A percentile compares a stretch with the other conserved stretches of the same genome.
Conservation (phyloP, 2,113 vertebrate species). For the Struthio camelus region DNA sequence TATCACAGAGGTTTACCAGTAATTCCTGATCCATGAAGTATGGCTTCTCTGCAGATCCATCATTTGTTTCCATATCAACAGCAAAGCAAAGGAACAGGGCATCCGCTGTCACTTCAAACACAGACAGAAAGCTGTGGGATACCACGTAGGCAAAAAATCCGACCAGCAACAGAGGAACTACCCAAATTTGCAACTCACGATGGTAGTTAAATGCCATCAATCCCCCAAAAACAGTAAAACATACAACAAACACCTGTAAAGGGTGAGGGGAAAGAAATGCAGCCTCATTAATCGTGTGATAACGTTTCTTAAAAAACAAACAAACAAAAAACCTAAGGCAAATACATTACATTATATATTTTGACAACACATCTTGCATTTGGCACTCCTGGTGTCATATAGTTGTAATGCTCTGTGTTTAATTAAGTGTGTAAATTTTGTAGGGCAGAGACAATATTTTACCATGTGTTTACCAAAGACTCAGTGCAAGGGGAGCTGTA, state of each 20-base stretch:
- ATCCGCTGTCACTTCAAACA: slow-evolving; percentile 79
- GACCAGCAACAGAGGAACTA: slow-evolving; percentile 76
- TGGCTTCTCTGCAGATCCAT: slow-evolving; percentile 78
- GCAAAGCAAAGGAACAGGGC: slow-evolving; percentile 78
- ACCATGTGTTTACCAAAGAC: neutral
- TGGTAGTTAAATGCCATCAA: slow-evolving; percentile 84
- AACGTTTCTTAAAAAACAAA: neutral
- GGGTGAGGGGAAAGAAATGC: neutral
- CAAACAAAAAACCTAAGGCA: neutral
- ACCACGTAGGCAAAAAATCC: slow-evolving; percentile 79
- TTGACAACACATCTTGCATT: neutral
- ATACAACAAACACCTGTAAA: slow-evolving; percentile 78
- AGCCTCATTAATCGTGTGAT: neutral
- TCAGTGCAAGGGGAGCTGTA: neutral
- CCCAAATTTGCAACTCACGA: slow-evolving; percentile 76
- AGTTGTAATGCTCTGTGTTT: neutral
- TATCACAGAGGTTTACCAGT: slow-evolving; percentile 71
- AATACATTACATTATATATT: neutral
- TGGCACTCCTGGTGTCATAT: neutral
- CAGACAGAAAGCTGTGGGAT: slow-evolving; percentile 78
- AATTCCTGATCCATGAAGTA: slow-evolving; percentile 80
- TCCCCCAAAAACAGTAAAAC: slow-evolving; percentile 80
- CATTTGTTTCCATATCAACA: slow-evolving; percentile 80
- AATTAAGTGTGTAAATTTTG: neutral
- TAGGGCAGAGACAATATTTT: neutral